Conservation (phyloP, 2,797 vertebrate species). For the Tragopan temminckii region DNA sequence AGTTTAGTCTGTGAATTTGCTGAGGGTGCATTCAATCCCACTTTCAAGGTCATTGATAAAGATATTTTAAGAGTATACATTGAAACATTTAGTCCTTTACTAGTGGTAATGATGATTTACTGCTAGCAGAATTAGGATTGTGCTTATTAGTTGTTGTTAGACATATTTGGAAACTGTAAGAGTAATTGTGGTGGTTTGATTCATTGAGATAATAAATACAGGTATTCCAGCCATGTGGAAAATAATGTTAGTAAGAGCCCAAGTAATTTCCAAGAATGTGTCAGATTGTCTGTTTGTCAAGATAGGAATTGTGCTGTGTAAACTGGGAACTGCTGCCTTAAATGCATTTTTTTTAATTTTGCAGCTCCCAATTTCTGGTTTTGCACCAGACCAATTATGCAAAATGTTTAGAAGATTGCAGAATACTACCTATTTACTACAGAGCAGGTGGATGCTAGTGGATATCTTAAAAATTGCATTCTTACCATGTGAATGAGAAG, state of each 20-base stretch:
- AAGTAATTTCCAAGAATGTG: neutral
- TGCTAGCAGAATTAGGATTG: rapidly evolving
- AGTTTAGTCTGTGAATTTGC: neutral
- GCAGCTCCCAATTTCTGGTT: neutral
- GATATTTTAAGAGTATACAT: neutral
- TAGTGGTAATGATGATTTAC: neutral
- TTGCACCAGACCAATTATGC: neutral
- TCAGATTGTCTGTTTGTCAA: neutral
- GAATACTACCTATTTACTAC: neutral
- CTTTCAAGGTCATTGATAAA: neutral
- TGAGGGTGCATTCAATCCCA: neutral
- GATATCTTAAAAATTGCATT: neutral
- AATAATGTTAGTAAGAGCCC: neutral
- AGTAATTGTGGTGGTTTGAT: neutral
- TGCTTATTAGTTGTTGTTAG: neutral
- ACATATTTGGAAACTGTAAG: neutral
- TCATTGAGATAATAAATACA: neutral
- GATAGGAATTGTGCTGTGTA: neutral
- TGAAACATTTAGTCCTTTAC: neutral
- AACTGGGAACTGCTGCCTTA: neutral
- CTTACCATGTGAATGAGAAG: neutral
- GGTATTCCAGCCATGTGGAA: neutral
- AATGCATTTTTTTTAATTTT: neutral
- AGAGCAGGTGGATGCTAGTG: neutral
- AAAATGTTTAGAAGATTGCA: neutral